Evolutionary conservation across 2,797 vertebrate species (phyloP).

Genomic region (Megalops cyprinoides): DNA sequence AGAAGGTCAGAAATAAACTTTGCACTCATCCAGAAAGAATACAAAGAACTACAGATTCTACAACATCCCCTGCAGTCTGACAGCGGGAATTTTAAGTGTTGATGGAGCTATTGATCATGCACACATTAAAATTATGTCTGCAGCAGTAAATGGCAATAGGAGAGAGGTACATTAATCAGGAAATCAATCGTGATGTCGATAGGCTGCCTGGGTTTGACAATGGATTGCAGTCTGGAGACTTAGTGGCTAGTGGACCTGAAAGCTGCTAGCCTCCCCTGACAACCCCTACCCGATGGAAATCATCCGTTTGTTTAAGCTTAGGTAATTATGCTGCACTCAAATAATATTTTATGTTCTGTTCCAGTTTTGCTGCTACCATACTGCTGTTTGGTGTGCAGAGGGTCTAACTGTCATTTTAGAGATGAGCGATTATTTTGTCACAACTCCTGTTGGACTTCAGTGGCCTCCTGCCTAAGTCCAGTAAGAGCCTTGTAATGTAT

Average conservation of each 20-base stretch:
- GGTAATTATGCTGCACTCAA: conserved; percentile 50
- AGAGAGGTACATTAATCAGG: conserved; percentile 88
- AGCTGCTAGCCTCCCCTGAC: conserved; percentile 40
- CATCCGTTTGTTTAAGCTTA: conserved; percentile 53
- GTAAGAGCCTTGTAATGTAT: background rate
- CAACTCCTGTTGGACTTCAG: background rate
- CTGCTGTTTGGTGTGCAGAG: background rate
- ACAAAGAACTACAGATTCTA: background rate
- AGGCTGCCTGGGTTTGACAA: conserved; percentile 73
- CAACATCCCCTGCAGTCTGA: conserved; percentile 63
- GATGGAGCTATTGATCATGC: conserved; percentile 87
- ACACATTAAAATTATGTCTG: conserved; percentile 91
- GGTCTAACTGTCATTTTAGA: background rate
- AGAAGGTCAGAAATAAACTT: background rate
- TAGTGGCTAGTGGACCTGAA: conserved; percentile 57
- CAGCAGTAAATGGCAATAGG: conserved; percentile 79
- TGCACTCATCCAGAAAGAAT: conserved; percentile 6
- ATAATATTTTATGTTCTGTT: conserved; percentile 43
- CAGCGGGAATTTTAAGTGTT: conserved; percentile 78
- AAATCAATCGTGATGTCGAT: conserved; percentile 84
- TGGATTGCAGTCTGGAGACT: conserved; percentile 64
- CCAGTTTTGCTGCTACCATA: conserved; percentile 23
- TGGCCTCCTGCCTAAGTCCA: background rate
- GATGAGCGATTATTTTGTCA: background rate
- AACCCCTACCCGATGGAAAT: conserved; percentile 39